Evolutionary conservation across 2,113 vertebrate species (phyloP).

Genomic region (Centropus unirufus): DNA sequence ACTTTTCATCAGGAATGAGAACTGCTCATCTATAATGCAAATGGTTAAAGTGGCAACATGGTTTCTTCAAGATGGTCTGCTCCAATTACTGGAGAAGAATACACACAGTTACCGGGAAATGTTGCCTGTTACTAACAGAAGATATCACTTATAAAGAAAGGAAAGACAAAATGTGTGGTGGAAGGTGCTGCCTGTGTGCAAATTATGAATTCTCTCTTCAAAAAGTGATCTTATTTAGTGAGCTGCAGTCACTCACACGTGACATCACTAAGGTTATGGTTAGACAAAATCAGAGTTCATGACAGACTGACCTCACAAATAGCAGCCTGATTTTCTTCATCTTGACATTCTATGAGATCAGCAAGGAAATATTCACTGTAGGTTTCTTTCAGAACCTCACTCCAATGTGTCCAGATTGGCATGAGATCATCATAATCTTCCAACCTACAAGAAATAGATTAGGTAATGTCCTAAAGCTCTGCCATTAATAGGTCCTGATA

Average conservation of each 20-base stretch:
- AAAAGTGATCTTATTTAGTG: not conserved
- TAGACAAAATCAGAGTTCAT: not conserved
- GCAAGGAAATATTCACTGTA: constrained; percentile 78
- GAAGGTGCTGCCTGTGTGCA: not conserved
- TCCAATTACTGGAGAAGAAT: not conserved
- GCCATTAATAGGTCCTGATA: not conserved
- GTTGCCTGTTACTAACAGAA: not conserved
- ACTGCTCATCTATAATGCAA: not conserved
- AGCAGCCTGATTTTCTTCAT: constrained; percentile 75
- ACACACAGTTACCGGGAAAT: not conserved
- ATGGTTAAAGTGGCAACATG: not conserved
- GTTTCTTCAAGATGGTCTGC: not conserved
- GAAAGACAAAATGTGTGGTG: fast-evolving
- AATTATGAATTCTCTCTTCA: not conserved
- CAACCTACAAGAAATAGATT: constrained; percentile 75
- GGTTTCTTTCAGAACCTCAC: constrained; percentile 52
- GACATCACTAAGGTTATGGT: not conserved
- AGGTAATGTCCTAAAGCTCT: not conserved
- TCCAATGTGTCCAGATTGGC: constrained; percentile 75
- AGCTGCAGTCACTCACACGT: not conserved
- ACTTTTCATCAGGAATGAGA: not conserved
- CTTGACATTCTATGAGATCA: constrained; percentile 82
- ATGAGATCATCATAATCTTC: constrained; percentile 89
- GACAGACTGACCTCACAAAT: constrained; percentile 86
- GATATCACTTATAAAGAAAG: not conserved